Evolutionary conservation across 2,797 vertebrate species (phyloP), one percentile per base, ranked within the genome.

Genomic region (Holocentrus rufus): DNA sequence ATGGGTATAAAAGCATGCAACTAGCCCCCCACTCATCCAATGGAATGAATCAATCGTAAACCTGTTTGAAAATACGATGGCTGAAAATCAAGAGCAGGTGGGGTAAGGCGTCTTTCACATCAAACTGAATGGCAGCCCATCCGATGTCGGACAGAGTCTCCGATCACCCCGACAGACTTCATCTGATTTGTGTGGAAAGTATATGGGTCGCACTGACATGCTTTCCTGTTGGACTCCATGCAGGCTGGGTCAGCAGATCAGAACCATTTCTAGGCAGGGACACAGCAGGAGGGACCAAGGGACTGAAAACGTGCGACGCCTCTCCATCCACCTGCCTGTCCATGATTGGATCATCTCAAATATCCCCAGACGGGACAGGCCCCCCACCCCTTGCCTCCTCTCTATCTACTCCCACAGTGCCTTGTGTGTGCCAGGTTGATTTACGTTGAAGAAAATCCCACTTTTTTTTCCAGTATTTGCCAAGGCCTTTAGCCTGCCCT

Each of bases 361-460:
- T 23, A 17, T 49, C 11, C 25, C n/a, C 14, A 0, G 7, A 14
- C 18, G 20, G 27, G 44, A 31, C 22, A 1, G 4, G 2, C n/a
- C 54, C 18, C 34, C 60, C 17, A 31, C 20, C 52, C 7, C 2
- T 27, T 11, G 30, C 2, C 15, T 22, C 25, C 39, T 47, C 14
- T 34, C 66, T 18, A 14, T 8, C 13, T n/a, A 2, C 66, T 55
- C 61, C 23, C 44, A 63, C 27, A 66, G n/a, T 52, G 46, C 46
- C 72, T 50, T 20, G 42, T 10, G 30, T 23, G 20, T 56, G 25
- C 53, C 74, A 72, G 67, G 58, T 69, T 84, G 84, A 91, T 87
- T 88, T 87, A 86, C 39, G 47, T 54, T 63, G 25, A 13, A 83
- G 59, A 77, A 86, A 88, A 74, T 73, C 54, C 46, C 44, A 34